phyloP scores from a whole-genome alignment of 2,888 invertebrate species.

The Cerastis leucographa region DNA sequence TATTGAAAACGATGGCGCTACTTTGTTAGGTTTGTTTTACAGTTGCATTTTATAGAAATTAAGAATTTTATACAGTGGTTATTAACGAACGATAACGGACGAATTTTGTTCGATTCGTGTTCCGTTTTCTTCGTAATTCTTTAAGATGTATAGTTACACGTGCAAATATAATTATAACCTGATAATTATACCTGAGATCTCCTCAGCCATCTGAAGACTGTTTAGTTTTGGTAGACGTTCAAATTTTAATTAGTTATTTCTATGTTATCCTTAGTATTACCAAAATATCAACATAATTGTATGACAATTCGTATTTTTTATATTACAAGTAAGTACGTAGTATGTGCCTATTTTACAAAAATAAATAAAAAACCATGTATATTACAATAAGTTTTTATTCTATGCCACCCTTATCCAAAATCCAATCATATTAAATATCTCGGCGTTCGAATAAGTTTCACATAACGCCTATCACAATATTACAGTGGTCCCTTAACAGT shows the following conservation, averaged over 20 bases:
- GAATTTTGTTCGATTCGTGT: not conserved
- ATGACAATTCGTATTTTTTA: not conserved
- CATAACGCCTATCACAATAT: conserved; percentile 73
- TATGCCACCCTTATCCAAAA: conserved; percentile 72
- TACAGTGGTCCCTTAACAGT: conserved; percentile 65
- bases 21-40: not conserved
- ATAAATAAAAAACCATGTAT: conserved; percentile 38
- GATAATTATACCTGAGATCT: not conserved
- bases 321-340: not conserved
- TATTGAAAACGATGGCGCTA: conserved; percentile 36
- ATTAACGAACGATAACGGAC: not conserved
- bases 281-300: not conserved
- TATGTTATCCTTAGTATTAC: not conserved
- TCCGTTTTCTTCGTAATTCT: not conserved
- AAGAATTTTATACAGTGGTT: not conserved
- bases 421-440: conserved; percentile 55
- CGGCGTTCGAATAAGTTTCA: conserved; percentile 45
- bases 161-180: not conserved
- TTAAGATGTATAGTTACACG: too few relatives aligned
- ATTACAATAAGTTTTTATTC: conserved; percentile 69
- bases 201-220: not conserved
- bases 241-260: not conserved
- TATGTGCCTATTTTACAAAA: not conserved
- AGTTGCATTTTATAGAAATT: not conserved
- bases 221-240: not conserved